phyloP scores from a whole-genome alignment of 1,140 invertebrate genomes.

The Camponotus floridanus region DNA sequence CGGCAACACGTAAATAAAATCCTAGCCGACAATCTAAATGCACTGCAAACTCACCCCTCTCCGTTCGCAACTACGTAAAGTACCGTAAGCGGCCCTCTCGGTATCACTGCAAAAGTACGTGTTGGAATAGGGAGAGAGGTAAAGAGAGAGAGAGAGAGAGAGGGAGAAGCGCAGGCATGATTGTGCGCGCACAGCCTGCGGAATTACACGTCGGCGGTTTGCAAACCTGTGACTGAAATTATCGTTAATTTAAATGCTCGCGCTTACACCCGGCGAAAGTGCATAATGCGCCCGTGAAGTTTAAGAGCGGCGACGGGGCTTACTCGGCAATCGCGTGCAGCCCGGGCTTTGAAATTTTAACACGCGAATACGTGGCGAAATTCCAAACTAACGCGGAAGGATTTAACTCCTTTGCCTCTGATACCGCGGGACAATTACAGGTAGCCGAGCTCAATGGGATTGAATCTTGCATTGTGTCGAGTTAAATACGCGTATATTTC shows the following conservation, averaged over 20 bases:
- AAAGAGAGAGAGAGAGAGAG: too few relatives aligned
- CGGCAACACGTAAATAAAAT: slow-evolving; percentile 46
- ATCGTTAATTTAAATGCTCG: slow-evolving; percentile 78
- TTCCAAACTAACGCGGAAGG: slow-evolving; percentile 76
- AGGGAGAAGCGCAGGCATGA: slow-evolving; percentile 12
- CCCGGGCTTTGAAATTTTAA: slow-evolving; percentile 76
- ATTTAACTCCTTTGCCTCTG: slow-evolving; percentile 69
- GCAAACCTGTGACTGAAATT: slow-evolving; percentile 67
- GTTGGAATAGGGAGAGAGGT: slow-evolving; percentile 20
- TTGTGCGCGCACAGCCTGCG: slow-evolving; percentile 46
- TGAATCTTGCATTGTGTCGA: slow-evolving; percentile 62
- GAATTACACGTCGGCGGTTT: slow-evolving; percentile 60
- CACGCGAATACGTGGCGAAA: slow-evolving; percentile 74
- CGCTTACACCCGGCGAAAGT: slow-evolving; percentile 70
- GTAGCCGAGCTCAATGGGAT: slow-evolving; percentile 62
- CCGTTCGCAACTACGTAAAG: slow-evolving; percentile 34
- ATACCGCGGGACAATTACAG: slow-evolving; percentile 64
- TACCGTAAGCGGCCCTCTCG: slow-evolving; percentile 49
- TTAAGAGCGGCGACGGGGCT: slow-evolving; percentile 71
- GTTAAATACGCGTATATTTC: slow-evolving; percentile 65
- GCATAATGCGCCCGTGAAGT: slow-evolving; percentile 60
- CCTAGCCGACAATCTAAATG: slow-evolving; percentile 33
- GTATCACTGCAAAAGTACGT: slow-evolving; percentile 46
- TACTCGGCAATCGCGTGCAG: slow-evolving; percentile 59
- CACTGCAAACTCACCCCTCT: not conserved